Evolutionary conservation across 1,140 invertebrate species (phyloP).

Genomic region (Drosophila oshimai): DNA sequence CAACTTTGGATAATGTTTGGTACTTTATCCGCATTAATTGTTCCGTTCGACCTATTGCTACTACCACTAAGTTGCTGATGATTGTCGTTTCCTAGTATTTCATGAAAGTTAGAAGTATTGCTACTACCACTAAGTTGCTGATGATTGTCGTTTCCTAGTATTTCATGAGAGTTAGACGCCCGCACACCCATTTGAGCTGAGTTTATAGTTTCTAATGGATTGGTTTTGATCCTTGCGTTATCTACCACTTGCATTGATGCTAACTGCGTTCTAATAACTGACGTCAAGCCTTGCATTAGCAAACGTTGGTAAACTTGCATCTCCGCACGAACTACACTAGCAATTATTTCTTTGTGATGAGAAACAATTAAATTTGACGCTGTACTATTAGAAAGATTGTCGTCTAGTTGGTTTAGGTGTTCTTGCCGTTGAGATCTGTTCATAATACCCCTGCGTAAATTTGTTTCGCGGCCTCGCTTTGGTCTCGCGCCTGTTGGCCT

Average conservation of each 20-base stretch:
- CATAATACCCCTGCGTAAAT: neutral
- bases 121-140: neutral
- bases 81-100: too few species aligned
- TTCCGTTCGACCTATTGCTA: neutral
- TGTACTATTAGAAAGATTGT: neutral
- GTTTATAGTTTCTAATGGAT: neutral
- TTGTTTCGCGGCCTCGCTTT: too few species aligned
- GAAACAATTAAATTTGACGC: neutral
- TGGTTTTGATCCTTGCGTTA: too few species aligned
- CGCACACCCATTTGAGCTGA: neutral
- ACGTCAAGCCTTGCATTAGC: neutral
- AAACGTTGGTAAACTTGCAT: neutral
- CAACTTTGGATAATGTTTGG: neutral
- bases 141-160: too few species aligned
- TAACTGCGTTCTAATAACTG: neutral
- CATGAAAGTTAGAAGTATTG: too few species aligned
- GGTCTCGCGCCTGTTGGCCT: too few species aligned
- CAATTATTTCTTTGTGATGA: neutral
- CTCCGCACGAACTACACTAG: neutral
- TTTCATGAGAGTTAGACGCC: neutral
- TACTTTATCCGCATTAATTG: neutral
- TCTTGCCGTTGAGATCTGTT: neutral
- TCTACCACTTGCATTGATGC: neutral
- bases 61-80: neutral
- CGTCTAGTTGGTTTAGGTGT: too few species aligned